Evolutionary conservation across 2,113 vertebrate species (phyloP), one percentile per base, ranked within the genome.

Genomic region (Isurus oxyrinchus): DNA sequence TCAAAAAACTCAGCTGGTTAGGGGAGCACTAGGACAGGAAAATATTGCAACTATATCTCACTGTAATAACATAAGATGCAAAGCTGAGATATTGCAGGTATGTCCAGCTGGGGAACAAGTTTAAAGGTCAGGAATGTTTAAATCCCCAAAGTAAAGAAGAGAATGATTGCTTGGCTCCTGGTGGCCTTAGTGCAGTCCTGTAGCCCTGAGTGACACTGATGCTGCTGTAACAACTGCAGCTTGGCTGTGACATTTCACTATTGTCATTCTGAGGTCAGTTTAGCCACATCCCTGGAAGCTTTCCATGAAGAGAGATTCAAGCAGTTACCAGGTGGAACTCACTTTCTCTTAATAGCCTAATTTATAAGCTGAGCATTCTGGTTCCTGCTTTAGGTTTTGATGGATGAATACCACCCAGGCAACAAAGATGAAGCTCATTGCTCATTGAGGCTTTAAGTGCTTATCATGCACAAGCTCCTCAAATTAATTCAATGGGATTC

Each of bases 401-500:
- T 94, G 90, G 59, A 94, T 94, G 90, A 94, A 94, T 94, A 40
- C 90, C 66, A 59, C n/a, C 35, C 90, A 40, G 90, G 90, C 90
- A 94, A 94, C 90, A 94, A 94, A 63, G 90, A 44, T 63, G 90
- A 94, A 61, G 90, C 90, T 94, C 90, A 23, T 59, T 66, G 90
- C 59, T 94, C 90, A 94, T 66, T 35, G n/a, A 94, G n/a, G 90
- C 35, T 94, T 94, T 94, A 94, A 94, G 90, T 23, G 61, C 59
- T 63, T 44, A 94, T n/a, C 14, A 94, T 94, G 90, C 90, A 63
- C 90, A 94, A 94, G 59, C n/a, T 94, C 59, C 90, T 63, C 90
- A n/a, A 94, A 94, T 66, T 94, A 94, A 94, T 94, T 94, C 61
- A 94, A 94, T 94, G 35, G 90, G 90, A 63, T 63, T 94, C 61